Evolutionary conservation across 2,888 invertebrate genomes (phyloP).

Genomic region (Cephalotes varians): DNA sequence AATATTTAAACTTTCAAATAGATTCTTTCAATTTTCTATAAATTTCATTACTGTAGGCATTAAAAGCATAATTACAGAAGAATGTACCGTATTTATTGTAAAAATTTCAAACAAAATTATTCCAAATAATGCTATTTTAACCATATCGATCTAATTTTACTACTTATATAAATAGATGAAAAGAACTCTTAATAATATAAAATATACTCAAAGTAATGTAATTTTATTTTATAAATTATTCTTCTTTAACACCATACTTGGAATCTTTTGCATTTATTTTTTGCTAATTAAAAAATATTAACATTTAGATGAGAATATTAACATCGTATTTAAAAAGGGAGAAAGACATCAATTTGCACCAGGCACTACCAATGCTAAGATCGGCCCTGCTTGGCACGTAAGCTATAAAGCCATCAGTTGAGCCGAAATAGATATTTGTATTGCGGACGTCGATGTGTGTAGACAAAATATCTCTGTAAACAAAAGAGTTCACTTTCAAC

Average conservation of each 20-base stretch:
- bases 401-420: slow-evolving; percentile 20
- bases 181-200: not conserved
- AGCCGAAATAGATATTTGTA: not conserved
- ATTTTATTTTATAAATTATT: not conserved
- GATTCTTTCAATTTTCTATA: not conserved
- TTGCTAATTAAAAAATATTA: not conserved
- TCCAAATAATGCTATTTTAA: not conserved
- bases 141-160: not conserved
- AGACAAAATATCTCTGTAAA: not conserved
- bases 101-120: not conserved
- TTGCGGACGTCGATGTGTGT: not conserved
- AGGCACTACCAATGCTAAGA: slow-evolving; percentile 1
- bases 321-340: not conserved
- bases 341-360: not conserved
- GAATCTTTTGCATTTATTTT: not conserved
- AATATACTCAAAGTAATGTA: not conserved
- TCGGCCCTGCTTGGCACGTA: slow-evolving; percentile 1
- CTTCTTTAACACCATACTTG: not conserved
- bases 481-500: not conserved
- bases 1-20: not conserved
- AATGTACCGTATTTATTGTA: not conserved
- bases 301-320: not conserved
- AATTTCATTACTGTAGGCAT: not conserved
- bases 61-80: not conserved
- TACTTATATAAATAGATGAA: not conserved